Evolutionary conservation across 1,140 invertebrate species (phyloP).

Genomic region (Trachelipus rathkii): DNA sequence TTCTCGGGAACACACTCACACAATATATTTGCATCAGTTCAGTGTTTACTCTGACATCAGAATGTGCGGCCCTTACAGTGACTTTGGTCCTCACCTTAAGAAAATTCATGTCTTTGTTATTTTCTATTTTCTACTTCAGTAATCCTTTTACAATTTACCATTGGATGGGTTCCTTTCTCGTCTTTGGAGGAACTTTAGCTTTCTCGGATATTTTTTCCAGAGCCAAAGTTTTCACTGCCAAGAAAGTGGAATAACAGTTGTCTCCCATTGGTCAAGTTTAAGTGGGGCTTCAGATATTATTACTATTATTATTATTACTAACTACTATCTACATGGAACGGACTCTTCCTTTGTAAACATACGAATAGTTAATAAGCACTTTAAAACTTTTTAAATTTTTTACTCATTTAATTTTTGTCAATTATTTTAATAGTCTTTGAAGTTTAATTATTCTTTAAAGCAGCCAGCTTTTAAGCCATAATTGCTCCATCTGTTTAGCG

Average conservation of each 20-base stretch:
- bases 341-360: too few species aligned
- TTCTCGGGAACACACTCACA: slow-evolving; percentile 80
- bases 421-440: too few species aligned
- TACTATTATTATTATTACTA: too few species aligned
- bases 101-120: slow-evolving; percentile 89
- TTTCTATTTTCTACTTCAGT: slow-evolving; percentile 92
- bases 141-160: slow-evolving; percentile 90
- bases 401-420: too few species aligned
- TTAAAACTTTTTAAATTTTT: too few species aligned
- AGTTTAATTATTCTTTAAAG: too few species aligned
- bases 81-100: slow-evolving; percentile 91
- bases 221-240: not conserved
- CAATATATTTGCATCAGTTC: slow-evolving; percentile 90
- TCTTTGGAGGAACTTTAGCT: slow-evolving; percentile 88
- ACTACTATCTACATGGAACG: too few species aligned
- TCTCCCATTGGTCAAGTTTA: not conserved
- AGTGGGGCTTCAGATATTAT: not conserved
- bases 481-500: too few species aligned
- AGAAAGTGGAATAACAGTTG: not conserved
- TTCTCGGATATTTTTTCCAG: slow-evolving; percentile 68
- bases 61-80: slow-evolving; percentile 89
- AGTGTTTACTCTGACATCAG: slow-evolving; percentile 88
- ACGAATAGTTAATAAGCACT: too few species aligned
- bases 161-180: slow-evolving; percentile 85
- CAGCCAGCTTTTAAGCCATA: too few species aligned